Conservation (phyloP, 2,888 invertebrate genomes). For the Steinernema hermaphroditum region DNA sequence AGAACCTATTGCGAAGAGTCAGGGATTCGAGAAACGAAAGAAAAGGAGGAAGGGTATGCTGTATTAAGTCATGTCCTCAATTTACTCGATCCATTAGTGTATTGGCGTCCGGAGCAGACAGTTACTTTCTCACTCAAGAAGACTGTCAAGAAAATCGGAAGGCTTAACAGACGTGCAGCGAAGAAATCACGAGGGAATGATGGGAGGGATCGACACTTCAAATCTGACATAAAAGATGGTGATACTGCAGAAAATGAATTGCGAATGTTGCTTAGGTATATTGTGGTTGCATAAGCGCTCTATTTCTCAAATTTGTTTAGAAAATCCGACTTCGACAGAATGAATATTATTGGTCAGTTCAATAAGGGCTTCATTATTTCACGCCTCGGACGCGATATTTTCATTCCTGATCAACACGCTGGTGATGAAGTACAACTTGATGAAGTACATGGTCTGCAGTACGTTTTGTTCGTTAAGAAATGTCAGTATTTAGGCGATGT, state of each 20-base stretch:
- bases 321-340: slow-evolving; percentile 56
- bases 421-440: no score
- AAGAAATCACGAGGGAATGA: neutral
- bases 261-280: slow-evolving; percentile 19
- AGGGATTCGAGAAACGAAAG: neutral
- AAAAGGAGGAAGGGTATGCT: slow-evolving; percentile 17
- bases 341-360: slow-evolving; percentile 75
- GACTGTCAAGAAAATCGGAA: neutral
- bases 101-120: slow-evolving; percentile 4
- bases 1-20: neutral
- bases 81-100: no score
- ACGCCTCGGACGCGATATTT: slow-evolving; percentile 82
- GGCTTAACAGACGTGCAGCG: neutral
- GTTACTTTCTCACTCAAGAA: neutral
- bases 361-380: slow-evolving; percentile 94
- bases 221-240: neutral
- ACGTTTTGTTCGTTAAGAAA: slow-evolving; percentile 70
- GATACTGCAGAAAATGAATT: slow-evolving; percentile 12
- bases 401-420: slow-evolving; percentile 98
- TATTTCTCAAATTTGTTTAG: slow-evolving; percentile 44
- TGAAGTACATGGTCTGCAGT: slow-evolving; percentile 93
- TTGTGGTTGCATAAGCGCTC: no score
- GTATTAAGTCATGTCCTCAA: no score
- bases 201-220: neutral
- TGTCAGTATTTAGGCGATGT: slow-evolving; percentile 72